Evolutionary conservation across 2,888 invertebrate species (phyloP).

Genomic region (Parascotia fuliginaria): DNA sequence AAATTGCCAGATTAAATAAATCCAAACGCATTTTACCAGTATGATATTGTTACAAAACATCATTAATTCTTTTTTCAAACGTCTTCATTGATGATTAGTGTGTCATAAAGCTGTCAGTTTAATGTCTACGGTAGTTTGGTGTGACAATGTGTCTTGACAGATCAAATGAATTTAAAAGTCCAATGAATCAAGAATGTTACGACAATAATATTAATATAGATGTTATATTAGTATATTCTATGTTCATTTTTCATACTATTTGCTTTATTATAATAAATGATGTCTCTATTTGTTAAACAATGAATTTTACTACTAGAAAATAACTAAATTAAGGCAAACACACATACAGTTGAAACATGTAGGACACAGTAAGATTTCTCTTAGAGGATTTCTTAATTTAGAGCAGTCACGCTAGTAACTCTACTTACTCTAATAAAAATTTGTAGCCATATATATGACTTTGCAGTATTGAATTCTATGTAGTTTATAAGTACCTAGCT

Average conservation of each 20-base stretch:
- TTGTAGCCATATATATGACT: too few species aligned
- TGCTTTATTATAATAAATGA: background rate
- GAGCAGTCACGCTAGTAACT: too few species aligned
- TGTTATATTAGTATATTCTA: background rate
- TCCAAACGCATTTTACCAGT: background rate
- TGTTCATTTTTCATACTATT: background rate
- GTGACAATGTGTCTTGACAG: background rate
- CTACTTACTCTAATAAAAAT: too few species aligned
- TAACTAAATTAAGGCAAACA: too few species aligned
- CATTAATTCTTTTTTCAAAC: background rate
- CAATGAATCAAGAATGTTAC: background rate
- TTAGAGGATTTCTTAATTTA: too few species aligned
- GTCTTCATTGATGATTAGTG: background rate
- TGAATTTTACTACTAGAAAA: too few species aligned
- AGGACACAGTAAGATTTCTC: too few species aligned
- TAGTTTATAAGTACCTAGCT: too few species aligned
- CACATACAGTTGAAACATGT: too few species aligned
- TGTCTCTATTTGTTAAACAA: too few species aligned
- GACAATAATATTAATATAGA: background rate
- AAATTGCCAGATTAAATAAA: conserved; percentile 14
- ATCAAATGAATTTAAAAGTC: background rate
- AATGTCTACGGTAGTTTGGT: background rate
- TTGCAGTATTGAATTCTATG: too few species aligned
- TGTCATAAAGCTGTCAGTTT: background rate
- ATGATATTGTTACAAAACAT: background rate